Conservation (phyloP, 1,140 invertebrate species). For the Drosophila orena region DNA sequence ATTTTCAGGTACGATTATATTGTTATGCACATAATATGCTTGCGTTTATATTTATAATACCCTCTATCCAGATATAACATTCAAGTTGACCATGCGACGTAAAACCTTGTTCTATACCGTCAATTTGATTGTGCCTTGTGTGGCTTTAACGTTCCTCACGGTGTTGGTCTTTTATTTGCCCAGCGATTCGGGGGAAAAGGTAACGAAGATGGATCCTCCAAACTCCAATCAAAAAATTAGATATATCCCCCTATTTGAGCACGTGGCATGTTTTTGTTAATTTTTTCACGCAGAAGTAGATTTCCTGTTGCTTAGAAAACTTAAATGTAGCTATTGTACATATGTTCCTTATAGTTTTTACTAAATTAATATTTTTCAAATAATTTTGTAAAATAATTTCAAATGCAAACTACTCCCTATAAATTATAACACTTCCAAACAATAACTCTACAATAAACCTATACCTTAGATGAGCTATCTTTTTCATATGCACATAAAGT, state of each 20-base stretch:
- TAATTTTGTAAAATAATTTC: neutral
- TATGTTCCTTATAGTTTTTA: neutral
- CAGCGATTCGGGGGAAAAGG: conserved; percentile 97
- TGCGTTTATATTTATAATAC: neutral
- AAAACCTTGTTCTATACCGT: conserved; percentile 97
- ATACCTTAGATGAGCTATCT: conserved; percentile 34
- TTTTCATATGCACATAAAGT: conserved; percentile 46
- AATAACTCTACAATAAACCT: conserved; percentile 18
- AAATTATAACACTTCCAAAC: conserved; percentile 45
- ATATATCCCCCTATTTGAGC: conserved; percentile 1
- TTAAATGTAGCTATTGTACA: conserved; percentile 8
- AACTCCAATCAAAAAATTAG: neutral
- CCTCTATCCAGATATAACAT: conserved; percentile 92
- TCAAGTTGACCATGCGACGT: conserved; percentile 96
- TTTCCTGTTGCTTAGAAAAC: neutral
- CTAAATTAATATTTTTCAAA: neutral
- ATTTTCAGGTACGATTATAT: conserved; percentile 89
- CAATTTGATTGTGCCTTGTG: conserved; percentile 95
- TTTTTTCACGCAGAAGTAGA: neutral
- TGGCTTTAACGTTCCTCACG: conserved; percentile 96
- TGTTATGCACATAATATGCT: neutral
- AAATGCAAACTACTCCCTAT: conserved; percentile 1
- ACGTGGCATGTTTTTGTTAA: conserved; percentile 26
- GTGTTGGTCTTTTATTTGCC: conserved; percentile 98
- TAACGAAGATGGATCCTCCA: conserved; percentile 76